Percentiles rank a stretch among this genome's conserved stretches.
phyloP scores from a whole-genome alignment of 2,797 vertebrate genomes.

The Falco berigora region DNA sequence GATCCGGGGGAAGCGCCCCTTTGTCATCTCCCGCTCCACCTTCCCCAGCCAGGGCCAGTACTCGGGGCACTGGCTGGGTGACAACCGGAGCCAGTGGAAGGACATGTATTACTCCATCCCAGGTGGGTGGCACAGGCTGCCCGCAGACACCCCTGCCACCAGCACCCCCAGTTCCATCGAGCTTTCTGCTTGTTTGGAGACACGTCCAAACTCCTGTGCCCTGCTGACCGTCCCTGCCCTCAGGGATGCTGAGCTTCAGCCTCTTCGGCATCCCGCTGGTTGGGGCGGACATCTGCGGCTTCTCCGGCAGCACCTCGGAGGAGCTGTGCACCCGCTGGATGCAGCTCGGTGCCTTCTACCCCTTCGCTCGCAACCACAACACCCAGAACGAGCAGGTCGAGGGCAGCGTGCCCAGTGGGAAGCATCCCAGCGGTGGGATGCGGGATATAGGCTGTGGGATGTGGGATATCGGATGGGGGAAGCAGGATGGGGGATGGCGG shows the following conservation, averaged over 20 bases:
- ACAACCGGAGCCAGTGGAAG: constrained; percentile 87
- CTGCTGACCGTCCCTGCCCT: background rate
- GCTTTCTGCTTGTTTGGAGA: background rate
- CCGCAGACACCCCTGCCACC: accelerated
- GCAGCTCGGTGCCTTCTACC: constrained; percentile 88
- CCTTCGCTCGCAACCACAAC: constrained; percentile 88
- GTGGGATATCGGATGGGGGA: background rate
- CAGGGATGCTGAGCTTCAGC: constrained; percentile 87
- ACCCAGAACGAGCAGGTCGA: constrained; percentile 69
- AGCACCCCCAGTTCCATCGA: background rate
- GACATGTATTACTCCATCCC: constrained; percentile 84
- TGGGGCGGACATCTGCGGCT: constrained; percentile 86
- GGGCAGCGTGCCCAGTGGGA: background rate
- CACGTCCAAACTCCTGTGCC: accelerated
- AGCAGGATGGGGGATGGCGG: background rate
- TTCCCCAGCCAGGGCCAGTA: constrained; percentile 87
- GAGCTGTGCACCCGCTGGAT: constrained; percentile 88
- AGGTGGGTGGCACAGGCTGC: constrained; percentile 61
- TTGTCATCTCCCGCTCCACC: constrained; percentile 87
- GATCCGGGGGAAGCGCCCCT: constrained; percentile 79
- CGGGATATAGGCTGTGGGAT: accelerated
- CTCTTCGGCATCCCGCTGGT: constrained; percentile 83
- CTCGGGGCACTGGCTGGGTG: constrained; percentile 89
- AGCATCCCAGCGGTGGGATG: background rate
- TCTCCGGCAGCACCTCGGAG: constrained; percentile 78